phyloP scores from a whole-genome alignment of 2,888 invertebrate genomes.

The Gerris lacustris region DNA sequence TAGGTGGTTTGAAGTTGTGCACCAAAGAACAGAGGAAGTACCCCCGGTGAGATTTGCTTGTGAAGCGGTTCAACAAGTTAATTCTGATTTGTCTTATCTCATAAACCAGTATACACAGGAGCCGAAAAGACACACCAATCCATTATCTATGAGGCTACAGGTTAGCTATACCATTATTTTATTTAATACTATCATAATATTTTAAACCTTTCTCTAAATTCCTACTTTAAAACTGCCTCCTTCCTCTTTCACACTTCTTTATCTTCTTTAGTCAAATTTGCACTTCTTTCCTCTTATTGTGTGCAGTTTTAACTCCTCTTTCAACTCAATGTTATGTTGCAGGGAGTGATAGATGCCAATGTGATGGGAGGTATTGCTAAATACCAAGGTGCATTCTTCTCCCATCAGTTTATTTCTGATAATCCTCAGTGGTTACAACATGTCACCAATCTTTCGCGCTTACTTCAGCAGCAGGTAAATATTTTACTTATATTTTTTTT shows the following conservation, averaged over 20 bases:
- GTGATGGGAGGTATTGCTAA: conserved; percentile 91
- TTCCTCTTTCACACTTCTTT: too few species aligned
- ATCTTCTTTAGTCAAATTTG: too few species aligned
- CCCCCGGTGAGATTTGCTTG: conserved; percentile 81
- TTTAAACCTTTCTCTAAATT: too few species aligned
- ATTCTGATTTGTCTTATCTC: conserved; percentile 68
- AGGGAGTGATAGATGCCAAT: conserved; percentile 87
- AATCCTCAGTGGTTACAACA: conserved; percentile 48
- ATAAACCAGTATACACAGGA: conserved; percentile 69
- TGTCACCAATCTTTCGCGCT: conserved; percentile 49
- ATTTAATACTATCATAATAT: too few species aligned
- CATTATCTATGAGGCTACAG: conserved; percentile 81
- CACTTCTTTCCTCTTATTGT: too few species aligned
- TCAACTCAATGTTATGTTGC: conserved; percentile 15
- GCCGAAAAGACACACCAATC: conserved; percentile 72
- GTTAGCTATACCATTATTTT: conserved; percentile 25
- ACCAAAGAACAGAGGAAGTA: conserved; percentile 58
- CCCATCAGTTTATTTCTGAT: conserved; percentile 56
- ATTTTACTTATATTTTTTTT: neutral
- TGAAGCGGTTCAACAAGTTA: conserved; percentile 84
- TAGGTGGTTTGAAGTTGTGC: conserved; percentile 76
- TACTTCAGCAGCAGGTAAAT: conserved; percentile 55
- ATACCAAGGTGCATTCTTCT: conserved; percentile 89
- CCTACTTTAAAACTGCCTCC: too few species aligned
- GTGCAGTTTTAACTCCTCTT: neutral